Base-by-base conservation (phyloP, 2,113 vertebrate species). In the Sander lucioperca region DNA sequence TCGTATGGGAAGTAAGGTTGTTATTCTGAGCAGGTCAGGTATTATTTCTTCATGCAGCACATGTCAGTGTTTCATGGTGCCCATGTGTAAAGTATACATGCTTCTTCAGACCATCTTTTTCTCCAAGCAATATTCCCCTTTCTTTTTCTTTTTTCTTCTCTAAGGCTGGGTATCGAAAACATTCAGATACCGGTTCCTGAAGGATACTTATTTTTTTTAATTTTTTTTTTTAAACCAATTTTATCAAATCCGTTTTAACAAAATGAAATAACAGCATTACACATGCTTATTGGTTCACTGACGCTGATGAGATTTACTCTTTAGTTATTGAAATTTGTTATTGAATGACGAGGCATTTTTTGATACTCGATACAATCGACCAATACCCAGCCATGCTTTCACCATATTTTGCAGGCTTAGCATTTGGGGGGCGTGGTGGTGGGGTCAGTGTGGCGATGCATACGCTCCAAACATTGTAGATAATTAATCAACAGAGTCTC, bases 401-500 rank as follows among this genome's bases (percentile, higher is more conserved):
- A 57, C 54, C 18, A 36, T 76, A 57, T 79, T 79, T 59, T 63
- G 13, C 65, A 50, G 36, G 0, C 16, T 23, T 56, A 27, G 59
- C 21, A 67, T 74, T 69, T 79, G 8, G 21, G 39, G 10, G 13
- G 9, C 9, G 10, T 0, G 8, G 30, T 10, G 23, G 23, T 5
- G 70, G 25, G 53, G 74, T 77, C 58, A 63, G 50, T 45, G 61
- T 50, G 21, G 51, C 10, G 4, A 51, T n/a, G 68, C 65, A n/a
- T 61, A 62, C 61, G 72, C 75, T 21, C 58, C 64, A 74, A 82
- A 86, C 33, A 70, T 16, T 15, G 18, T 88, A 9, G 88, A 86
- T 87, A 83, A 91, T 91, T 77, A 79, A 89, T 85, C 33, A 16
- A 11, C 21, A 0, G 2, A 58, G 54, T 73, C 66, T 64, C 2